These are phyloP conservation scores for Pangasius mekongensis DNA, from an alignment of 2,797 vertebrate genomes.

Conservation along the genomic window DNA sequence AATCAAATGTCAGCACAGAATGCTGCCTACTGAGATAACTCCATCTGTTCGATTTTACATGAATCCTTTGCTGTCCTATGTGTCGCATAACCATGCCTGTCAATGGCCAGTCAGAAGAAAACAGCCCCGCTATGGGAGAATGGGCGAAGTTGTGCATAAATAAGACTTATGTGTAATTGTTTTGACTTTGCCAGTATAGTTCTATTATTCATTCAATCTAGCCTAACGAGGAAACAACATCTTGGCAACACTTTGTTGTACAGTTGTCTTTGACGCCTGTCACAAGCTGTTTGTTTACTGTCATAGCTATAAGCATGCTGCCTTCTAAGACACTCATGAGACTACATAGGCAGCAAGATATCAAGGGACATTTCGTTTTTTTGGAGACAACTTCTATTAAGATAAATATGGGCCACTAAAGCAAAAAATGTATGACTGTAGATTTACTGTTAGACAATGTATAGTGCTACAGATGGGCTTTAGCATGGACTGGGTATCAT, in stretches of 20 bases:
- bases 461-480: not conserved
- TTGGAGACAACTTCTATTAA: not conserved
- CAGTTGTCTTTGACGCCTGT: not conserved
- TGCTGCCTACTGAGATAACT: slow-evolving; percentile 15
- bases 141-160: not conserved
- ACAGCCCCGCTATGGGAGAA: not conserved
- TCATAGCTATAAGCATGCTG: not conserved
- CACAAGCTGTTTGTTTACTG: slow-evolving; percentile 1
- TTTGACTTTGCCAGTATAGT: not conserved
- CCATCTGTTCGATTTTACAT: not conserved
- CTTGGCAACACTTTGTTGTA: not conserved
- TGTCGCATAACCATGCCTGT: slow-evolving; percentile 8
- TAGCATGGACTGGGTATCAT: not conserved
- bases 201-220: not conserved
- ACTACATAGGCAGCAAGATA: not conserved
- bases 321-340: not conserved
- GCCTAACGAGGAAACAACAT: not conserved
- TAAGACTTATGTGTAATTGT: not conserved
- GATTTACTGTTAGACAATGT: not conserved
- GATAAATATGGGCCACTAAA: not conserved
- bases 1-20: slow-evolving; percentile 26
- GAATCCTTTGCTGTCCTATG: slow-evolving; percentile 3
- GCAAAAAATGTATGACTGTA: not conserved
- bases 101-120: not conserved
- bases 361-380: not conserved